Conservation (phyloP, 2,113 vertebrate species). For the Aphyosemion australe region DNA sequence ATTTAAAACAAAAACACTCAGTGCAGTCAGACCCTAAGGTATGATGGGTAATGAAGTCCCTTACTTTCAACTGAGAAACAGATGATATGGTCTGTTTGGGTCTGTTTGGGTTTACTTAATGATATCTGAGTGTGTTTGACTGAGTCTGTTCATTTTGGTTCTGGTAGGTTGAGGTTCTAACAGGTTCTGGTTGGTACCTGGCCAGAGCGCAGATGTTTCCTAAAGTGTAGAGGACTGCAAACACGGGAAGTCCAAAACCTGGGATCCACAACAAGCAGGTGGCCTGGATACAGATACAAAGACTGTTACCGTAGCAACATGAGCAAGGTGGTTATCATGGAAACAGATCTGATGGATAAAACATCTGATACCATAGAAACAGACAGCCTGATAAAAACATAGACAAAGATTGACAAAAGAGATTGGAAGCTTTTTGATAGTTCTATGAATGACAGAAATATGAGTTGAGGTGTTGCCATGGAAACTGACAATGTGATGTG, state of each 20-base stretch:
- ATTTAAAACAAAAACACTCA: neutral
- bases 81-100: neutral
- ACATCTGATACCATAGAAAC: neutral
- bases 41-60: slow-evolving; percentile 15
- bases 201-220: slow-evolving; percentile 76
- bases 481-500: neutral
- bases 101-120: neutral
- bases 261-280: slow-evolving; percentile 78
- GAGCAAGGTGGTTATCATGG: neutral
- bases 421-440: no score
- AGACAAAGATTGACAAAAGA: no score
- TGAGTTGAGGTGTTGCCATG: neutral
- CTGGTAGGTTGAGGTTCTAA: neutral
- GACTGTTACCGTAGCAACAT: slow-evolving; percentile 2
- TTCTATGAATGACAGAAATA: neutral
- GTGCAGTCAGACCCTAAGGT: neutral
- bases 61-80: neutral
- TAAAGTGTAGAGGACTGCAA: slow-evolving; percentile 76
- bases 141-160: neutral
- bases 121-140: neutral
- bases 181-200: slow-evolving; percentile 63
- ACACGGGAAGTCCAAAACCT: slow-evolving; percentile 61
- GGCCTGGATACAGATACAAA: slow-evolving; percentile 54
- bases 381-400: neutral
- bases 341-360: neutral